phyloP scores from a whole-genome alignment of 2,797 vertebrate species.

The Scolopax bukidnonensis region DNA sequence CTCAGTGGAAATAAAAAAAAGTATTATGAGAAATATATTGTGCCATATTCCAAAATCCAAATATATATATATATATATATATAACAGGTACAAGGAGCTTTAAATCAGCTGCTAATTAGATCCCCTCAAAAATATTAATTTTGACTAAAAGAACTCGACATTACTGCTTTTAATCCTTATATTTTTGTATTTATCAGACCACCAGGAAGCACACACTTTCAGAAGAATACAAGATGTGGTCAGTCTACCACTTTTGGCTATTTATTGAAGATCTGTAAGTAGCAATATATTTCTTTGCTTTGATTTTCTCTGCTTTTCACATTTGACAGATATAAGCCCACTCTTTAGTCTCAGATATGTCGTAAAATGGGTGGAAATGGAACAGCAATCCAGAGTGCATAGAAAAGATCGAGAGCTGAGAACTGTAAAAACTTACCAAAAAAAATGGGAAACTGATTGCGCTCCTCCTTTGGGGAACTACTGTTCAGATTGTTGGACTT shows the following conservation, averaged over 20 bases:
- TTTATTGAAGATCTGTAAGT: not conserved
- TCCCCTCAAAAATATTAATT: not conserved
- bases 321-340: not conserved
- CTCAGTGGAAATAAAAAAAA: not conserved
- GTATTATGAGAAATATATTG: not conserved
- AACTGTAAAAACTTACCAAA: slow-evolving; percentile 55
- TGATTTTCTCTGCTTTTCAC: not conserved
- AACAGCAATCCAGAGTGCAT: not conserved
- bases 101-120: not conserved
- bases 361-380: not conserved
- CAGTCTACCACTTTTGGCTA: not conserved
- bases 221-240: not conserved
- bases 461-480: not conserved
- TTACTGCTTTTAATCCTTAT: not conserved
- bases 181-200: not conserved
- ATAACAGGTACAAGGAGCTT: not conserved
- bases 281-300: not conserved
- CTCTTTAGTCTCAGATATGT: not conserved
- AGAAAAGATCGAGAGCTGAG: not conserved
- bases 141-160: not conserved
- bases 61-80: not conserved
- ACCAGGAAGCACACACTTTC: not conserved
- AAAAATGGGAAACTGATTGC: not conserved
- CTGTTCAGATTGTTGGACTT: not conserved
- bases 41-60: not conserved